Evolutionary conservation across 2,888 invertebrate species (phyloP).

Genomic region (Drosophila mettleri): DNA sequence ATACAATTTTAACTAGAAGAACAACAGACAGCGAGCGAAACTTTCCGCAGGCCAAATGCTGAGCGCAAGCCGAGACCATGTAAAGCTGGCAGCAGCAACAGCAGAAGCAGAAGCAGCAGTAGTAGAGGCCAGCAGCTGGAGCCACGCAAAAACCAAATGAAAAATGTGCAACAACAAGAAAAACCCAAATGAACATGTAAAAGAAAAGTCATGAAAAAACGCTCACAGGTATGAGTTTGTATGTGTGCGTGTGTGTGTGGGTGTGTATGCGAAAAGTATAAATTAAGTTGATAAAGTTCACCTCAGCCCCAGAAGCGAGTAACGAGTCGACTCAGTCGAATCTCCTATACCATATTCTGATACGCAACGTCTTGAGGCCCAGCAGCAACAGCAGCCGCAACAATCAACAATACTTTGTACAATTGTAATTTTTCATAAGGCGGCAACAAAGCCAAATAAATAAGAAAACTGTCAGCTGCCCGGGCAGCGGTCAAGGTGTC

Average conservation of each 20-base stretch:
- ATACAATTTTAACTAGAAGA: slow-evolving; percentile 61
- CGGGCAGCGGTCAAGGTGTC: slow-evolving; percentile 7
- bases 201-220: slow-evolving; percentile 10
- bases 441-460: slow-evolving; percentile 40
- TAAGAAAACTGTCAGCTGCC: slow-evolving; percentile 64
- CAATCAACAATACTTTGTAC: slow-evolving; percentile 22
- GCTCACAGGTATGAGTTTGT: slow-evolving; percentile 40
- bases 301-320: slow-evolving; percentile 42
- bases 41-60: slow-evolving; percentile 48
- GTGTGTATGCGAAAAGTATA: slow-evolving; percentile 39
- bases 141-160: slow-evolving; percentile 28
- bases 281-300: slow-evolving; percentile 67
- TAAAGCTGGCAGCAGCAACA: not conserved
- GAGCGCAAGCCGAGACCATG: slow-evolving; percentile 6
- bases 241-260: slow-evolving; percentile 31
- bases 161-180: slow-evolving; percentile 34
- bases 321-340: slow-evolving; percentile 7
- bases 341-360: not conserved
- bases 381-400: slow-evolving; percentile 6
- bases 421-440: slow-evolving; percentile 53
- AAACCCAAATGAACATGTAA: slow-evolving; percentile 1
- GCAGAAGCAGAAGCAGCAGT: not conserved
- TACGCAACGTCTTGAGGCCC: slow-evolving; percentile 4
- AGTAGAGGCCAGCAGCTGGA: not conserved
- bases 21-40: slow-evolving; percentile 36